These are phyloP conservation scores for Asobara japonica DNA, from an alignment of 1,140 invertebrate genomes.

Conservation along the genomic window DNA sequence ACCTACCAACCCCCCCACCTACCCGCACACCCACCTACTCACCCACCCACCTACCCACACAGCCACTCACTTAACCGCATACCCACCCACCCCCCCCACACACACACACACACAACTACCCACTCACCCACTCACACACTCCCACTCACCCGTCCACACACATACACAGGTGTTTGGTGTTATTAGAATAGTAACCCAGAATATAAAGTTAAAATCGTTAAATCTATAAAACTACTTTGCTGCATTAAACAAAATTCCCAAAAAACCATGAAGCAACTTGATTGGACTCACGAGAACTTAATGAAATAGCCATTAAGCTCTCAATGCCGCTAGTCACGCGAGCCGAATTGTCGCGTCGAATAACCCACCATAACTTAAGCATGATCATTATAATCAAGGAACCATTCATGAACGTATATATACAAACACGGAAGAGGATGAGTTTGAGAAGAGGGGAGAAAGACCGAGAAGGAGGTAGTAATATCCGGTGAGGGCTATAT, in stretches of 20 bases:
- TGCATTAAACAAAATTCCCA: too few species aligned
- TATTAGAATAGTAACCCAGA: too few species aligned
- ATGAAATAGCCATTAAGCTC: not conserved
- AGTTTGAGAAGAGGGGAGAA: constrained; percentile 20
- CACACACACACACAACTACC: too few species aligned
- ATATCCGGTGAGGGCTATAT: constrained; percentile 33
- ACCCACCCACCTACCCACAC: too few species aligned
- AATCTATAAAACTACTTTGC: not conserved
- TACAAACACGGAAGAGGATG: not conserved
- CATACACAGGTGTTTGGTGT: too few species aligned
- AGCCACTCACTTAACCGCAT: too few species aligned
- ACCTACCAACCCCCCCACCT: too few species aligned
- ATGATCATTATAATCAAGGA: not conserved
- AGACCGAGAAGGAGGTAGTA: constrained; percentile 31
- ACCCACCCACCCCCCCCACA: too few species aligned
- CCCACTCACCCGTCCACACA: too few species aligned
- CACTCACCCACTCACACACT: too few species aligned
- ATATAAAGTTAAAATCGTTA: too few species aligned
- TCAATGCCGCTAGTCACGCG: not conserved
- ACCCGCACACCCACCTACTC: too few species aligned
- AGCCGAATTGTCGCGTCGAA: not conserved
- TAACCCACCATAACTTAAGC: not conserved
- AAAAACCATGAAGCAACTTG: not conserved
- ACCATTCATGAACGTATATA: not conserved
- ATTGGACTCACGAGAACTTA: not conserved